These are phyloP conservation scores for Helicoverpa assulta DNA, from an alignment of 2,888 invertebrate genomes.

Conservation along the genomic window DNA sequence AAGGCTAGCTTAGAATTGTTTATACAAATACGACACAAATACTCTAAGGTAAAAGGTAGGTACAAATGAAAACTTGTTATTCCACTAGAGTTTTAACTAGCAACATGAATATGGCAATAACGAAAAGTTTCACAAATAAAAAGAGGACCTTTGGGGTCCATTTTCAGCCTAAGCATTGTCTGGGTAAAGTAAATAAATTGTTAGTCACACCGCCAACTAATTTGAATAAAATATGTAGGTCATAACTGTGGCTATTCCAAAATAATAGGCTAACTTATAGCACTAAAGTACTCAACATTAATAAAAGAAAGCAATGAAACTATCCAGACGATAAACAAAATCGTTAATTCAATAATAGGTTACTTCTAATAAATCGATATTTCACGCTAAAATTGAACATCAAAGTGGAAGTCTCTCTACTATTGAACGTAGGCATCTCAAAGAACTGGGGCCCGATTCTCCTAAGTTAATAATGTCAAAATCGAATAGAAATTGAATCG, in stretches of 20 bases:
- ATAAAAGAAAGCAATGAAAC: slow-evolving; percentile 2
- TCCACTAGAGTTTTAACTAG: not conserved
- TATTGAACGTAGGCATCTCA: too few relatives aligned
- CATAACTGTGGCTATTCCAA: not conserved
- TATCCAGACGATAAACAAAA: slow-evolving; percentile 9
- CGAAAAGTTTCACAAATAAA: slow-evolving; percentile 34
- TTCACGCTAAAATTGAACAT: too few relatives aligned
- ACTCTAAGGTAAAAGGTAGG: not conserved
- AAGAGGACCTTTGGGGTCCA: slow-evolving; percentile 38
- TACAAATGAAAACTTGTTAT: not conserved
- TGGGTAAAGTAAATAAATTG: slow-evolving; percentile 47
- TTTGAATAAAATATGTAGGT: slow-evolving; percentile 42
- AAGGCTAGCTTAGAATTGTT: not conserved
- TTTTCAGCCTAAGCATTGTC: slow-evolving; percentile 47
- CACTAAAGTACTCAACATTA: not conserved
- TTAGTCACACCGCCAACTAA: slow-evolving; percentile 28
- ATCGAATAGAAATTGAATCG: too few relatives aligned
- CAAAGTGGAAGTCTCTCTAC: too few relatives aligned
- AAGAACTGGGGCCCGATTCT: too few relatives aligned
- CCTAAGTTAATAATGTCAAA: too few relatives aligned
- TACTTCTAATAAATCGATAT: not conserved
- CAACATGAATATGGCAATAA: slow-evolving; percentile 16
- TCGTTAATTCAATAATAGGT: not conserved
- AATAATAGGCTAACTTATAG: slow-evolving; percentile 15
- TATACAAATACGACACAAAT: not conserved